Evolutionary conservation across 2,888 invertebrate genomes (phyloP).

Genomic region (Drymonia ruficornis): DNA sequence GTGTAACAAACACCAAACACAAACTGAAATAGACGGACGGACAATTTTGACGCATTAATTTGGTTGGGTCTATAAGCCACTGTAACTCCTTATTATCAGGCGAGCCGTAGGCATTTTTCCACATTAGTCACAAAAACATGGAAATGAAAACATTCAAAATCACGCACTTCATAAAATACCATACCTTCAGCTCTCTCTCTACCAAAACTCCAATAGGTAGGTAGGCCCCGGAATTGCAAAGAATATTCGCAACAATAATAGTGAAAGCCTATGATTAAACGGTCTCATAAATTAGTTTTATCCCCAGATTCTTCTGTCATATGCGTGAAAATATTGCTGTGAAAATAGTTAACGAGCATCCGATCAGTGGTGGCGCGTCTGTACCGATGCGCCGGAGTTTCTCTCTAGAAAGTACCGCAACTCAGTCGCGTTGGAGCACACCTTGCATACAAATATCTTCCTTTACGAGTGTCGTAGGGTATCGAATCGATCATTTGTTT

Average conservation of each 20-base stretch:
- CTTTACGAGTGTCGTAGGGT: slow-evolving; percentile 67
- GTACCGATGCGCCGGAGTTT: slow-evolving; percentile 73
- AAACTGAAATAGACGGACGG: too few relatives aligned
- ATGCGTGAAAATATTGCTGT: slow-evolving; percentile 48
- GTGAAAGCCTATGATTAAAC: slow-evolving; percentile 5
- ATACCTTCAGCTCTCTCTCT: too few relatives aligned
- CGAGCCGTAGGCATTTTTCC: too few relatives aligned
- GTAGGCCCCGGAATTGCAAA: not conserved
- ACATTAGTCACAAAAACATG: too few relatives aligned
- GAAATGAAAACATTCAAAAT: too few relatives aligned
- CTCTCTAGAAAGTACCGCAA: slow-evolving; percentile 84
- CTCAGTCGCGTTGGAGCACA: slow-evolving; percentile 69
- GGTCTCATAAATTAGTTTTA: not conserved
- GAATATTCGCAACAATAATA: not conserved
- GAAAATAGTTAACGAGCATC: slow-evolving; percentile 36
- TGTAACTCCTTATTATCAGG: too few relatives aligned
- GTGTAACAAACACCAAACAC: too few relatives aligned
- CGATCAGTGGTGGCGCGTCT: slow-evolving; percentile 55
- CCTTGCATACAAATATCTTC: slow-evolving; percentile 80
- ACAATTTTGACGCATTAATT: too few relatives aligned
- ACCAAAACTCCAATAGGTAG: too few relatives aligned
- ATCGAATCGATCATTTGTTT: slow-evolving; percentile 69
- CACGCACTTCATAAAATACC: too few relatives aligned
- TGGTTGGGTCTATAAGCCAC: too few relatives aligned
- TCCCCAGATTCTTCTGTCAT: slow-evolving; percentile 9